Evolutionary conservation across 1,140 invertebrate genomes (phyloP).

Genomic region (Camponotus vicinus): DNA sequence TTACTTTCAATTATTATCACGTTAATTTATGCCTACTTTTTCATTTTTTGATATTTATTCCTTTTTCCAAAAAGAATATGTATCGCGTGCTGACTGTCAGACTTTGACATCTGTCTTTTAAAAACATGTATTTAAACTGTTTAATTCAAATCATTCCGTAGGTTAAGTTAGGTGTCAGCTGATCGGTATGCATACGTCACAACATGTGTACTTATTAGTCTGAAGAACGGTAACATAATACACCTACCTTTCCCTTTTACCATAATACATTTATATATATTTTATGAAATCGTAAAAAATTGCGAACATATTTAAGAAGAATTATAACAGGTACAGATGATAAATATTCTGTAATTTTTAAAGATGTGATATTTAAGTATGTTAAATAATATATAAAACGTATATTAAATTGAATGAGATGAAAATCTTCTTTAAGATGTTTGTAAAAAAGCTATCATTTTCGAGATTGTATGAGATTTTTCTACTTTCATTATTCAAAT

Average conservation of each 20-base stretch:
- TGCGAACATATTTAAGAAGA: not conserved
- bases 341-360: not conserved
- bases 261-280: too few species aligned
- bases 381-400: too few species aligned
- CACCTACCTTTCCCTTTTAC: not conserved
- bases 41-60: not conserved
- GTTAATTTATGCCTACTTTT: not conserved
- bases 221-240: too few species aligned
- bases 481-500: not conserved
- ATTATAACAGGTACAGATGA: not conserved
- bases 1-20: not conserved
- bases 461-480: not conserved
- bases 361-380: not conserved
- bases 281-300: not conserved
- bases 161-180: constrained; percentile 8
- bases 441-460: not conserved
- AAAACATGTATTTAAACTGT: constrained; percentile 3
- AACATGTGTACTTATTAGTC: not conserved
- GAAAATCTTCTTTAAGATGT: not conserved
- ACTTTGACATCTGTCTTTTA: not conserved
- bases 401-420: not conserved
- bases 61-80: not conserved
- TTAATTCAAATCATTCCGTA: not conserved
- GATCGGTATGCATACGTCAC: not conserved
- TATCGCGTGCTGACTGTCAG: not conserved